Base-by-base conservation (phyloP, 2,888 invertebrate species). In the Ochlodes sylvanus region DNA sequence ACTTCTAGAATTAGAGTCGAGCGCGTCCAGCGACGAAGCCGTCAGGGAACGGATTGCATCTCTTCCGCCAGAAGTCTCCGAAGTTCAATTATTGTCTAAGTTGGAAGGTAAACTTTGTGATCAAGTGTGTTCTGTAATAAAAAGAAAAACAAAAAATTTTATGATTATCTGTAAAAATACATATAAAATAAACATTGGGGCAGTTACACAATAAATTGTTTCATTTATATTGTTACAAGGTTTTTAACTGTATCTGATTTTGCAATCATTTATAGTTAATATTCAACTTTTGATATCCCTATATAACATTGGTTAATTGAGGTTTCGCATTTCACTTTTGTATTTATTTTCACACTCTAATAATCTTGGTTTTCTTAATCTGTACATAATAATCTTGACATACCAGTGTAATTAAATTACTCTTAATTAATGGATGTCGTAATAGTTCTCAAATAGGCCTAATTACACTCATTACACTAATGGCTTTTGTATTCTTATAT, bases 11-110 rank as follows among this genome's bases (percentile, higher is more conserved):
- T 93, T 99, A 78, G 99, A 99, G 87, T 98, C 98, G 80, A 98
- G 98, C 69, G 98, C 99, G 1, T 99, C 99, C 0, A 97, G 98
- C 78, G 99, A 99, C 94, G 99, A 98, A 72, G 95, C 95, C 0
- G 97, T 98, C 1, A 93, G 99, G 73, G 98, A 99, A 86, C 96
- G 97, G 82, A 99, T 99, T 76, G 98, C 99, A 0, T 98, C 97
- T 69, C 94, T 99, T 63, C 99, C 99, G 0, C 97, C 97, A 60
- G 98, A 98, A 93, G 98, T 99, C 3, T 98, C 98, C 0, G 98
- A 99, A 94, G 95, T 98, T 5, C 95, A 96, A 75, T 95, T 97
- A 80, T 94, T 99, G 69, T 95, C 96, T 75, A 98, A 98, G 94
- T 94, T 99, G 77, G 96, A 96, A 95, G 97, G 97, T 97, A 93